phyloP scores from a whole-genome alignment of 2,113 vertebrate species.

The Pogonocichla stellata region DNA sequence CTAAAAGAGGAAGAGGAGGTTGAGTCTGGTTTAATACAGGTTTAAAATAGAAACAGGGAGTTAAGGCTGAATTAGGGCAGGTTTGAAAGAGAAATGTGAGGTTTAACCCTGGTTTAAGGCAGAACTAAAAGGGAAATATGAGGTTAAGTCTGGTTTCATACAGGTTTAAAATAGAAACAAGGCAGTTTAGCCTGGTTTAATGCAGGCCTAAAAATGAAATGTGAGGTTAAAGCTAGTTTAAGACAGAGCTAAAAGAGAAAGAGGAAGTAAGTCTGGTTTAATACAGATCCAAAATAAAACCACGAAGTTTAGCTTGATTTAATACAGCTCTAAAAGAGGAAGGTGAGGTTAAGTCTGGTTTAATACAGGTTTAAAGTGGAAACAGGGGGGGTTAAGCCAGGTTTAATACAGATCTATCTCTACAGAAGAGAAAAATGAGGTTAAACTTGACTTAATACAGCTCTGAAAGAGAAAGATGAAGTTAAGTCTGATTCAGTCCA shows the following conservation, averaged over 20 bases:
- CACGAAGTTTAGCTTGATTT: too few species aligned
- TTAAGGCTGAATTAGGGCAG: neutral
- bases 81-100: neutral
- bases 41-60: too few species aligned
- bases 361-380: neutral
- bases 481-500: rapidly evolving
- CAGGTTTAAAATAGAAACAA: neutral
- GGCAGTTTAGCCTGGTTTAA: too few species aligned
- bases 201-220: neutral
- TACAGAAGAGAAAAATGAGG: too few species aligned
- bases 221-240: neutral
- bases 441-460: neutral
- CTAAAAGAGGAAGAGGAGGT: too few species aligned
- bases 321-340: neutral
- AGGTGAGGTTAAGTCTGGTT: neutral
- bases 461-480: neutral
- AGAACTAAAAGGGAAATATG: neutral
- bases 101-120: neutral
- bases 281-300: too few species aligned
- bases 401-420: neutral
- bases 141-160: too few species aligned
- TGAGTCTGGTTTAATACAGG: too few species aligned
- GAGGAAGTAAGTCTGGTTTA: too few species aligned
- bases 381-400: neutral
- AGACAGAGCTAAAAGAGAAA: too few species aligned